Percentiles rank a stretch among this genome's conserved stretches.
Evolutionary conservation across 2,888 invertebrate species (phyloP).

Genomic region (Linnaemya tessellans): DNA sequence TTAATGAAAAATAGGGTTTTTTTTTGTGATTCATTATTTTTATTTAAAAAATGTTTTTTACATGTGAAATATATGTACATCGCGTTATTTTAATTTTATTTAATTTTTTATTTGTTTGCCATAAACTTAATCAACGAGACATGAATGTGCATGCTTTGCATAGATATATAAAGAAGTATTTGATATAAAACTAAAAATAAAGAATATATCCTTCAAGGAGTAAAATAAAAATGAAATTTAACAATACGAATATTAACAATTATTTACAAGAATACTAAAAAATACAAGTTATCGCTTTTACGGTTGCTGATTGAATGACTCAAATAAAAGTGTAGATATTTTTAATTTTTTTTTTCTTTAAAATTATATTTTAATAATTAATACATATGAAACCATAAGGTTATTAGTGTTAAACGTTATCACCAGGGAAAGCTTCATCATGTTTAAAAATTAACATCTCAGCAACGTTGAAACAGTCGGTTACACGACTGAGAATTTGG

Average conservation of each 20-base stretch:
- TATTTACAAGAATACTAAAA: slow-evolving; percentile 35
- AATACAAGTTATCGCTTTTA: slow-evolving; percentile 70
- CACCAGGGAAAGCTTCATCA: not conserved
- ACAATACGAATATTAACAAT: slow-evolving; percentile 27
- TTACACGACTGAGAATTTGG: slow-evolving; percentile 5
- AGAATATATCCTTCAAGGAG: slow-evolving; percentile 52
- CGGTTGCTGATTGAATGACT: slow-evolving; percentile 60
- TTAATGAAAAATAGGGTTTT: too few relatives aligned
- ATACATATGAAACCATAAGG: slow-evolving; percentile 21
- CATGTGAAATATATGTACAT: not conserved
- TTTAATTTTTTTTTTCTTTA: slow-evolving; percentile 54
- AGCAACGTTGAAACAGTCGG: not conserved
- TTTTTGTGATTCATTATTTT: too few relatives aligned
- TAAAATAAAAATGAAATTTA: slow-evolving; percentile 32
- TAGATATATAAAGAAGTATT: slow-evolving; percentile 20
- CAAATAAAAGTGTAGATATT: slow-evolving; percentile 67
- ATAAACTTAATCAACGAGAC: slow-evolving; percentile 40
- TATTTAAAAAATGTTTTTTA: too few relatives aligned
- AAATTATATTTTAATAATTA: slow-evolving; percentile 57
- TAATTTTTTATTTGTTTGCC: not conserved
- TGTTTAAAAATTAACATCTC: not conserved
- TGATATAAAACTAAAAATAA: slow-evolving; percentile 5
- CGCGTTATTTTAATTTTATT: not conserved
- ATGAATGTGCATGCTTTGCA: slow-evolving; percentile 41
- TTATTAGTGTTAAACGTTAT: not conserved